These are phyloP conservation scores for Microcebus jonahi DNA, from an alignment of 2,113 vertebrate species.

Conservation along the genomic window DNA sequence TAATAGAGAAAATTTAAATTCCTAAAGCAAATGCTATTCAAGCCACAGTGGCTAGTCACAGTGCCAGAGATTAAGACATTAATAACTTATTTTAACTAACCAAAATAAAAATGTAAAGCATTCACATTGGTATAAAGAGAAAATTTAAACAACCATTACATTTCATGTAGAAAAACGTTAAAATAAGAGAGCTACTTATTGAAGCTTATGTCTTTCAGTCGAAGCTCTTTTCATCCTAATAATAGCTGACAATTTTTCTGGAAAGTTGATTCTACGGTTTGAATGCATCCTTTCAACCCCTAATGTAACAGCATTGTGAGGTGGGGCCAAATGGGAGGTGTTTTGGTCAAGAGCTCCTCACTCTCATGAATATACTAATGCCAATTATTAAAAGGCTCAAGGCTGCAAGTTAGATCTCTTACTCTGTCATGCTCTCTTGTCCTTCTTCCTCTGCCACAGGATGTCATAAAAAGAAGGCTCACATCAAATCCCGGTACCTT, in stretches of 20 bases:
- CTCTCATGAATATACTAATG: not conserved
- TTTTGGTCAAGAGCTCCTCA: not conserved
- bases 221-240: constrained; percentile 50
- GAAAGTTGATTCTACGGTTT: not conserved
- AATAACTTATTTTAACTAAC: constrained; percentile 55
- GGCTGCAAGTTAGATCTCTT: not conserved
- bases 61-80: constrained; percentile 50
- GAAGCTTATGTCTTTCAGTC: not conserved
- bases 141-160: constrained; percentile 63
- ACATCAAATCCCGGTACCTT: not conserved
- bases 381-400: not conserved
- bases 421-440: not conserved
- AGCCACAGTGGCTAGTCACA: not conserved
- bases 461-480: not conserved
- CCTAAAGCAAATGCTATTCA: constrained; percentile 40
- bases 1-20: constrained; percentile 39
- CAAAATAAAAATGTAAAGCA: constrained; percentile 38
- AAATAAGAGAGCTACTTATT: constrained; percentile 43
- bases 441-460: not conserved
- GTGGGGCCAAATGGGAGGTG: not conserved
- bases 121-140: not conserved
- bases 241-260: constrained; percentile 4
- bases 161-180: not conserved
- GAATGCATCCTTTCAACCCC: not conserved
- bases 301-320: not conserved